These are phyloP conservation scores for Lycodopsis pacificus DNA, from an alignment of 2,797 vertebrate species.

Conservation along the genomic window DNA sequence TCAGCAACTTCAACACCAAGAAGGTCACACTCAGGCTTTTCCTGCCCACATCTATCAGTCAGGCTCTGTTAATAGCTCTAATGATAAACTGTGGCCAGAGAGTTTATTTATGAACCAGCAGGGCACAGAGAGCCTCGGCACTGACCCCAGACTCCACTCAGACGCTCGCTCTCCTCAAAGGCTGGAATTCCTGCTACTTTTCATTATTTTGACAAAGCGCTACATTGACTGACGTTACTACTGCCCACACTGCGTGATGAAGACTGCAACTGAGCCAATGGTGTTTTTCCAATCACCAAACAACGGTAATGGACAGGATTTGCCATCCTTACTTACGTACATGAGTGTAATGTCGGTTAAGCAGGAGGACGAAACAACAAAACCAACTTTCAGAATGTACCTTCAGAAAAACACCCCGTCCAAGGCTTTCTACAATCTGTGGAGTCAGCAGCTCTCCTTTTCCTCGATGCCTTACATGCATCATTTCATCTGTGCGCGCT, in stretches of 20 bases:
- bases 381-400: neutral
- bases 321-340: neutral
- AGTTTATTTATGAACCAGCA: slow-evolving; percentile 53
- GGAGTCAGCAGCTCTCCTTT: neutral
- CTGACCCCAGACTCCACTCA: neutral
- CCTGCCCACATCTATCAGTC: slow-evolving; percentile 40
- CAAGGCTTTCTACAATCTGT: neutral
- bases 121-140: slow-evolving; percentile 3
- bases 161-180: neutral
- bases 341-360: neutral
- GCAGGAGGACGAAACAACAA: neutral
- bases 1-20: slow-evolving; percentile 18
- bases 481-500: too few relatives aligned
- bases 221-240: slow-evolving; percentile 9
- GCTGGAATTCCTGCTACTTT: neutral
- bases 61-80: slow-evolving; percentile 23
- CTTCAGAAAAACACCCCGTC: neutral
- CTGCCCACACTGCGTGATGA: neutral
- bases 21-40: slow-evolving; percentile 31
- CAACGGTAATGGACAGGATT: neutral
- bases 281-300: neutral
- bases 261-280: neutral
- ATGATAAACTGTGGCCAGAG: slow-evolving; percentile 40
- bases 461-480: neutral
- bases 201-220: slow-evolving; percentile 18